These are phyloP conservation scores for Holocentrus rufus DNA, from an alignment of 2,797 vertebrate genomes.

Conservation along the genomic window DNA sequence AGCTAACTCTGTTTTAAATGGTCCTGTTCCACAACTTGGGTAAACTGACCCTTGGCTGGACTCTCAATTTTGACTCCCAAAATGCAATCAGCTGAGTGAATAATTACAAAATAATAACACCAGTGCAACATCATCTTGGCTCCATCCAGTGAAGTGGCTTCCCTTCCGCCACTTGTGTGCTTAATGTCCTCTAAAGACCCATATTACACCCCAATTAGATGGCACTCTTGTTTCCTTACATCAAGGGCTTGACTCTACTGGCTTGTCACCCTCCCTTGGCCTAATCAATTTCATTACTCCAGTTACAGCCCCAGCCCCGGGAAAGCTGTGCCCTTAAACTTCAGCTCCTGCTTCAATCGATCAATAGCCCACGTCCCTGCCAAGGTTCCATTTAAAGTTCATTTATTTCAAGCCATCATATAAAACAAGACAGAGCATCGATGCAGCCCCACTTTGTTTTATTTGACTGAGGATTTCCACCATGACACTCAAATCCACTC, in stretches of 20 bases:
- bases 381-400: conserved; percentile 92
- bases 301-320: conserved; percentile 85
- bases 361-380: conserved; percentile 86
- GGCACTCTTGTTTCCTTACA: conserved; percentile 91
- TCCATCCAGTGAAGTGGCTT: conserved; percentile 77
- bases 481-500: conserved; percentile 80
- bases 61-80: conserved; percentile 73
- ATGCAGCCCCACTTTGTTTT: conserved; percentile 87
- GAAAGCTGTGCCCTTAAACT: conserved; percentile 89
- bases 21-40: conserved; percentile 49
- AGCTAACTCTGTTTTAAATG: conserved; percentile 15
- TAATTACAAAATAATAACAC: conserved; percentile 83
- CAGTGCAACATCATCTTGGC: conserved; percentile 77
- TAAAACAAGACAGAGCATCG: conserved; percentile 89
- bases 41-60: conserved; percentile 76
- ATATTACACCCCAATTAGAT: conserved; percentile 90
- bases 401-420: conserved; percentile 90
- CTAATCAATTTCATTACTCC: conserved; percentile 92
- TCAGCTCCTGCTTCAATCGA: conserved; percentile 86
- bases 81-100: conserved; percentile 78
- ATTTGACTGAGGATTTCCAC: conserved; percentile 88
- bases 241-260: conserved; percentile 89
- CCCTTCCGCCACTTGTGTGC: conserved; percentile 79
- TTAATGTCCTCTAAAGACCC: conserved; percentile 91
- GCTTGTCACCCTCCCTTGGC: conserved; percentile 87